Evolutionary conservation across 2,888 invertebrate genomes (phyloP), one percentile per base, ranked within the genome.

Genomic region (Oscheius sp.): DNA sequence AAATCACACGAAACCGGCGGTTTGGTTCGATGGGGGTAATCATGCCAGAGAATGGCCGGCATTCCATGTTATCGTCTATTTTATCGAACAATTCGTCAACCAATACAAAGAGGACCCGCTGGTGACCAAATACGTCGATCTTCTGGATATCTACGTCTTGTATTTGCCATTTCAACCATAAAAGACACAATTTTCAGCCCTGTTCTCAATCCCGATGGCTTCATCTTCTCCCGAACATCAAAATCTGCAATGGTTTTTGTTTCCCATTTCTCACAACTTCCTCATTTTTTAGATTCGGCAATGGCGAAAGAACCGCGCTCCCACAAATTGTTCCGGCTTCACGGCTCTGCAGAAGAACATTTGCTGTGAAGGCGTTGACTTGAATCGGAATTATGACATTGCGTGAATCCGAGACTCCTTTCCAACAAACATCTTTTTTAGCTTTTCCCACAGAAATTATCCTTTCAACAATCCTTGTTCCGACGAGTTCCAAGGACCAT

Each of bases 31-130:
- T 66, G 85, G 82, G 6, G 43, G 43, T 41, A 88, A 86, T 53
- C 88, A 88, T 70, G 86, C 87, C 0, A 76, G 86, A 21, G 88
- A 88, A 70, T 88, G 88, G 88, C 86, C 88, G 1, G 86, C 88
- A 0, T 85, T 86, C 72, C 86, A 87, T 56, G 79, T 83, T 6
- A 84, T 85, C 21, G 76, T 87, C 13, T 88, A 87, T 75, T 87
- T 88, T 69, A 88, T 88, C 64, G 82, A 88, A 71, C 82, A 86
- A 80, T 61, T 84, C 52, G 81, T 84, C 53, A 83, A 80, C 29
- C 77, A 79, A 18, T 86, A 85, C 61, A 78, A 79, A 25, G 72
- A 61, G 29, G 83, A 83, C 59, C 74, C 75, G 27, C 75, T 73
- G 49, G 84, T 86, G 58, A 83, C 84, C 7, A 77, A 81, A 41